Percentiles rank a stretch among this genome's conserved stretches.
Conservation (phyloP, 2,113 vertebrate genomes). For the Probosciger aterrimus region DNA sequence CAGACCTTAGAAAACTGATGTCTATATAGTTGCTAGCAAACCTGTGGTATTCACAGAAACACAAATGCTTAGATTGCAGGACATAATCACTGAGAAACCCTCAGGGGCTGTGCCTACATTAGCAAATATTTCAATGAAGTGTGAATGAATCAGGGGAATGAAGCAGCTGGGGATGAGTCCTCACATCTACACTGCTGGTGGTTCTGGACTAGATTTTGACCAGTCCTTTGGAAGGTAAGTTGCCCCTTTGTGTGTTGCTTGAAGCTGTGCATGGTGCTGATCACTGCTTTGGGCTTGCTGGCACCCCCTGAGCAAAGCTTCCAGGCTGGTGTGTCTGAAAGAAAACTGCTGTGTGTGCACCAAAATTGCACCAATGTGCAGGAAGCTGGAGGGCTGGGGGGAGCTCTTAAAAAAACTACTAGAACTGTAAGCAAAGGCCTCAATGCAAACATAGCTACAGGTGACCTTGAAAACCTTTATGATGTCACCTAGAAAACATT, state of each 20-base stretch:
- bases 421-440: neutral
- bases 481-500: neutral
- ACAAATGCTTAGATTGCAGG: fast-evolving
- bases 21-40: neutral
- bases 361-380: neutral
- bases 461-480: neutral
- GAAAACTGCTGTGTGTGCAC: neutral
- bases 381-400: neutral
- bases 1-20: neutral
- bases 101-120: neutral
- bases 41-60: neutral
- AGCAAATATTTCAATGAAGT: neutral
- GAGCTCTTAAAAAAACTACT: neutral
- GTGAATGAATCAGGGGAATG: neutral
- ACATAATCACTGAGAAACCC: neutral
- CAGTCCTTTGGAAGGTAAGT: neutral
- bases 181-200: too few species aligned
- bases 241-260: fast-evolving
- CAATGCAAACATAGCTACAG: neutral
- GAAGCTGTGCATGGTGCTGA: neutral
- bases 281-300: fast-evolving
- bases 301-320: neutral
- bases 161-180: neutral
- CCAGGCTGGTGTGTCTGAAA: neutral
- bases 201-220: neutral